These are phyloP conservation scores for Aphodius sticticus DNA, from an alignment of 2,888 invertebrate species.

Conservation along the genomic window DNA sequence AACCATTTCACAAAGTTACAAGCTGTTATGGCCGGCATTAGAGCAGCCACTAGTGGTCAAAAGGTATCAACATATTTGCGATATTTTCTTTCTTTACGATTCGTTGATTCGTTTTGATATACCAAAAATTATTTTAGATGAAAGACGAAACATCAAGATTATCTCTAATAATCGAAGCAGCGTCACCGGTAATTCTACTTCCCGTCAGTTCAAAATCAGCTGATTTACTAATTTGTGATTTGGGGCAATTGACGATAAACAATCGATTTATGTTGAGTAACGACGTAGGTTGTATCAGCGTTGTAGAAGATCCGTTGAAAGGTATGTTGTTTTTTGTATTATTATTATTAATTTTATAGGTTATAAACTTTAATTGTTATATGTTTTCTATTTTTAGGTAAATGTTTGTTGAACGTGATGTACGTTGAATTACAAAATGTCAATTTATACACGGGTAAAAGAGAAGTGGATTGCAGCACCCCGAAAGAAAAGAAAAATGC, in stretches of 20 bases:
- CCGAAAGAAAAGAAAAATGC: conserved; percentile 42
- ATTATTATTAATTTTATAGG: background rate
- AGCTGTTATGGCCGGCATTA: conserved; percentile 73
- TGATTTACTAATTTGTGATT: conserved; percentile 80
- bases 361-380: conserved; percentile 26
- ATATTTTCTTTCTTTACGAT: conserved; percentile 4
- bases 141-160: conserved; percentile 61
- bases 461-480: conserved; percentile 50
- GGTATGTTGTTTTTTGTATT: conserved; percentile 49
- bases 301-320: conserved; percentile 56
- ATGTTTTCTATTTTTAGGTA: conserved; percentile 47
- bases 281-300: conserved; percentile 64
- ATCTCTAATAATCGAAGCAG: conserved; percentile 70
- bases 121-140: conserved; percentile 43
- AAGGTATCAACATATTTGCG: conserved; percentile 57
- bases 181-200: conserved; percentile 84
- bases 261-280: conserved; percentile 78
- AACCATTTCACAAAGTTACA: conserved; percentile 85
- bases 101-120: conserved; percentile 6
- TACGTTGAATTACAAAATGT: conserved; percentile 77
- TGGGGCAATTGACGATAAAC: conserved; percentile 78
- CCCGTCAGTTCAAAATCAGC: conserved; percentile 85
- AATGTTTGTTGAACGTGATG: conserved; percentile 78
- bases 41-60: conserved; percentile 69
- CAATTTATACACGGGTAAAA: conserved; percentile 75